Evolutionary conservation across 2,113 vertebrate species (phyloP).

Genomic region (Apodemus sylvaticus): DNA sequence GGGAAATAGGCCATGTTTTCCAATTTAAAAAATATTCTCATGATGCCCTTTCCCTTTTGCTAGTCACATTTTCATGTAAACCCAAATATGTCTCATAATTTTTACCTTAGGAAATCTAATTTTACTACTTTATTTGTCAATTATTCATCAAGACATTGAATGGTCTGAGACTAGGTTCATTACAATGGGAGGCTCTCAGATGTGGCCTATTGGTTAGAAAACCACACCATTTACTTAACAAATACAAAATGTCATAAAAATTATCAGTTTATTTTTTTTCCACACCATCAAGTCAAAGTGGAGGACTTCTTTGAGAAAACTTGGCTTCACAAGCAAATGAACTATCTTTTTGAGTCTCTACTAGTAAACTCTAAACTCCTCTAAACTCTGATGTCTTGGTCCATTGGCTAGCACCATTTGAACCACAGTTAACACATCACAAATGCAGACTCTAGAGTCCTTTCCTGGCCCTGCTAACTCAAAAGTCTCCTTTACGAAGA

Average conservation of each 20-base stretch:
- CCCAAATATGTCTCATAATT: background rate
- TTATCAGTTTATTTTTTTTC: background rate
- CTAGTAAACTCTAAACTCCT: background rate
- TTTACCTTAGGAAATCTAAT: background rate
- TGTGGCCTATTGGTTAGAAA: background rate
- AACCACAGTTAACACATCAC: background rate
- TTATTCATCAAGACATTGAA: background rate
- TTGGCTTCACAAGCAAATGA: background rate
- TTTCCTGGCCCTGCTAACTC: background rate
- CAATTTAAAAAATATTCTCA: background rate
- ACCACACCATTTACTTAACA: background rate
- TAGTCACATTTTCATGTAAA: background rate
- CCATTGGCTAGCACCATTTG: background rate
- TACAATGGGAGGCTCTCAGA: background rate
- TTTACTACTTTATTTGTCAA: conserved; percentile 2
- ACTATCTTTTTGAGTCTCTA: background rate
- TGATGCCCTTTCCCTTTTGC: background rate
- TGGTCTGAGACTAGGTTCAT: background rate
- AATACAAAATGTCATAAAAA: background rate
- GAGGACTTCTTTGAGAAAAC: background rate
- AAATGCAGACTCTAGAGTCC: conserved; percentile 5
- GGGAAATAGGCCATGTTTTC: background rate
- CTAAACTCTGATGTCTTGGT: background rate
- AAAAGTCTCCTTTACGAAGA: background rate
- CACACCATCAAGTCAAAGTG: background rate